phyloP scores from a whole-genome alignment of 2,888 invertebrate genomes.

The Netelia melanura region DNA sequence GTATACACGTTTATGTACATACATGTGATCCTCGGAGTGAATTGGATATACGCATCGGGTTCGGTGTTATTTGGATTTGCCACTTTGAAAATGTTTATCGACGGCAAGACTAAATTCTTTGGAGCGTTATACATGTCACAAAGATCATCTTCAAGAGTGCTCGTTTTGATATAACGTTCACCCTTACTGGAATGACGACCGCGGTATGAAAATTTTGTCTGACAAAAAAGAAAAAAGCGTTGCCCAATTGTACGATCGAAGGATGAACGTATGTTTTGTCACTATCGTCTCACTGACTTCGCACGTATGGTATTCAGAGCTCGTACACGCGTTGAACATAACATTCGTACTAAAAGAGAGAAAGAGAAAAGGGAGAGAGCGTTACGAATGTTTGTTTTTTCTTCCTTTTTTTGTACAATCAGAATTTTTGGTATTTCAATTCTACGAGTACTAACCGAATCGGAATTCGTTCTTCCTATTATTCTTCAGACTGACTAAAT shows the following conservation, averaged over 20 bases:
- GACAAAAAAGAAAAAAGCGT: background rate
- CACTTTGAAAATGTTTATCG: background rate
- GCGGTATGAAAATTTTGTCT: background rate
- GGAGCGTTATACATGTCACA: background rate
- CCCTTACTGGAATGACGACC: background rate
- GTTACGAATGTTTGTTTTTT: background rate
- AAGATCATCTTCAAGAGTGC: background rate
- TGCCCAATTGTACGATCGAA: background rate
- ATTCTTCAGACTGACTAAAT: background rate
- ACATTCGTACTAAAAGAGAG: background rate
- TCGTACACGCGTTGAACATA: background rate
- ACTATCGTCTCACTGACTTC: background rate
- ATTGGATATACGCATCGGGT: background rate
- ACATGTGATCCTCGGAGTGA: background rate
- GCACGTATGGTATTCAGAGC: background rate
- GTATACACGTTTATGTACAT: background rate
- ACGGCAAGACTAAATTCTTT: background rate
- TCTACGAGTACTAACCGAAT: conserved; percentile 2
- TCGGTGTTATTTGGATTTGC: background rate
- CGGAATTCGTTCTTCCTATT: background rate
- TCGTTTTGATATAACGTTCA: background rate
- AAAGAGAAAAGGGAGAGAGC: background rate
- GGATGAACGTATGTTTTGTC: background rate
- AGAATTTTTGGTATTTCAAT: conserved; percentile 30
- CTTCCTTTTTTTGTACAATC: conserved; percentile 42